Evolutionary conservation across 2,113 vertebrate species (phyloP).

Genomic region (Callaeas wilsoni): DNA sequence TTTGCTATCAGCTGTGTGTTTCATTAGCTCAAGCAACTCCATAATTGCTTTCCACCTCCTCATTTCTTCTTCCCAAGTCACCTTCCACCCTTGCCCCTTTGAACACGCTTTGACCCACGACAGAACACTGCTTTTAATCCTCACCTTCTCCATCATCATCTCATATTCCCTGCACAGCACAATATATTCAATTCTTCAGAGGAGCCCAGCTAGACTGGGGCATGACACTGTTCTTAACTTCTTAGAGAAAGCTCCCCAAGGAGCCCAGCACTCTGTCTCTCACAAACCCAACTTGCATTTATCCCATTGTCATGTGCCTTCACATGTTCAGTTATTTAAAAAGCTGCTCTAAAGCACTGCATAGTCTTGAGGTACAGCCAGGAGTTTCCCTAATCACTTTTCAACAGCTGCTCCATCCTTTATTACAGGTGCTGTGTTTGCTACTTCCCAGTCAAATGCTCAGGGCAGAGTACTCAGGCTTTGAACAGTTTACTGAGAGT

Average conservation of each 20-base stretch:
- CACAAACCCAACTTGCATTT: not conserved
- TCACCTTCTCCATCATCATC: not conserved
- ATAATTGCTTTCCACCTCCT: not conserved
- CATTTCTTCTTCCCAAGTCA: not conserved
- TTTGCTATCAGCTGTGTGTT: not conserved
- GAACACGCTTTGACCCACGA: not conserved
- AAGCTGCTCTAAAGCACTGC: constrained; percentile 5
- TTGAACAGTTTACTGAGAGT: not conserved
- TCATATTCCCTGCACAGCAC: not conserved
- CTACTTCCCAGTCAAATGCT: not conserved
- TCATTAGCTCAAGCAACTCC: not conserved
- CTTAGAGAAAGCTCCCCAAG: not conserved
- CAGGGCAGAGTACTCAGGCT: constrained; percentile 13
- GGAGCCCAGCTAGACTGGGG: not conserved
- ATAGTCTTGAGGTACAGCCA: constrained; percentile 17
- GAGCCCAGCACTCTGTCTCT: not conserved
- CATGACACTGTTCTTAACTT: not conserved
- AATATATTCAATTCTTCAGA: not conserved
- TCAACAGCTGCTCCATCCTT: constrained; percentile 29
- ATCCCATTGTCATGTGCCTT: not conserved
- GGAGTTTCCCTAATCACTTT: constrained; percentile 36
- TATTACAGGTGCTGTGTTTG: not conserved
- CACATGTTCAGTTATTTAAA: not conserved
- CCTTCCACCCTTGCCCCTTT: not conserved
- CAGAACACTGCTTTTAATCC: constrained; percentile 1